Conservation (phyloP, 2,888 invertebrate species). For the Syritta pipiens region DNA sequence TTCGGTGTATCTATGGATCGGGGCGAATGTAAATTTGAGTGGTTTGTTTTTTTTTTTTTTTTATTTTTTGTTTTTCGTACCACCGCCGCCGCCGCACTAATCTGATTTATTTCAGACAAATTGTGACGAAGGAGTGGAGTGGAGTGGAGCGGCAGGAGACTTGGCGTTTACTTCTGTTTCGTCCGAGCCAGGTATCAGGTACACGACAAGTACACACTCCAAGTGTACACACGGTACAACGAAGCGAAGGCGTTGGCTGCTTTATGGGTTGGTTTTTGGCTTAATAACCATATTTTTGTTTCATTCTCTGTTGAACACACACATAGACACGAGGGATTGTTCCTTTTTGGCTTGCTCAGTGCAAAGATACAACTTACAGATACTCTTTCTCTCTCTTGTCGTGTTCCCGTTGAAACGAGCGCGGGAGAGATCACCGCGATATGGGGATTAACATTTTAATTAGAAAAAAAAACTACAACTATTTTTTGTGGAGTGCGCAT, state of each 20-base stretch:
- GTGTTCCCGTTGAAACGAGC: not conserved
- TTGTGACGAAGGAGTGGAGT: conserved; percentile 44
- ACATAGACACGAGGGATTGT: no score
- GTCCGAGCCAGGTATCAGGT: conserved; percentile 46
- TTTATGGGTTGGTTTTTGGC: conserved; percentile 62
- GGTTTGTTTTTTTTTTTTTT: conserved; percentile 20
- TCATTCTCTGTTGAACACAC: no score
- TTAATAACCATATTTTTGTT: conserved; percentile 59
- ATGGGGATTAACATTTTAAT: conserved; percentile 67
- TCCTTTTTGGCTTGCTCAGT: no score
- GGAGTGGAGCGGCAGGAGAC: not conserved
- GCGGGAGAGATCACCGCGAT: conserved; percentile 59
- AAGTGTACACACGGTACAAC: conserved; percentile 10
- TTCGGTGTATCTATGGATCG: conserved; percentile 25
- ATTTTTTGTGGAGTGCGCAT: conserved; percentile 58
- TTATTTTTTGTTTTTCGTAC: no score
- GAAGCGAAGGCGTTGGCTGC: conserved; percentile 65
- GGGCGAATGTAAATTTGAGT: conserved; percentile 65
- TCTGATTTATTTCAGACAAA: conserved; percentile 69
- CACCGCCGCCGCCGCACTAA: conserved; percentile 46
- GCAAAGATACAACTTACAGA: not conserved
- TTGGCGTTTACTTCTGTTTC: conserved; percentile 66
- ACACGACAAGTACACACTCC: conserved; percentile 60
- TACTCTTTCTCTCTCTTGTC: no score
- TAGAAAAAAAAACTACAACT: conserved; percentile 66